These are phyloP conservation scores for Amphipoea oculea DNA, from an alignment of 2,888 invertebrate genomes.

Conservation along the genomic window DNA sequence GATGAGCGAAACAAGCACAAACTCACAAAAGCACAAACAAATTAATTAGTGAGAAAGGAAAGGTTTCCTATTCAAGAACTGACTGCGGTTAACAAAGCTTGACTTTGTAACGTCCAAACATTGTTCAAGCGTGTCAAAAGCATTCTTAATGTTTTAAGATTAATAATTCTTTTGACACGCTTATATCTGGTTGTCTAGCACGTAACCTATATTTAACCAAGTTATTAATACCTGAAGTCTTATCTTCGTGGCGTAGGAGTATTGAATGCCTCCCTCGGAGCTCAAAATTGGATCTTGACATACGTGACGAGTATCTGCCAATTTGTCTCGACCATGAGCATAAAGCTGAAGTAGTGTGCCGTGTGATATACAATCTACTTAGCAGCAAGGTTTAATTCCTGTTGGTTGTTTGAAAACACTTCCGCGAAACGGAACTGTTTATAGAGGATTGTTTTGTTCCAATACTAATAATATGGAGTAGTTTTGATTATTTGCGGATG, in stretches of 20 bases:
- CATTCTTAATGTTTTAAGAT: no score
- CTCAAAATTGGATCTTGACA: conserved; percentile 4
- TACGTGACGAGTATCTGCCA: neutral
- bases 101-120: neutral
- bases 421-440: conserved; percentile 22
- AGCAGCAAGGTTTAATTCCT: conserved; percentile 24
- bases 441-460: conserved; percentile 36
- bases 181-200: neutral
- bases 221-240: conserved; percentile 7
- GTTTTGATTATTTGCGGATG: conserved; percentile 11
- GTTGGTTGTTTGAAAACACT: conserved; percentile 42
- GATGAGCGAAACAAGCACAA: neutral
- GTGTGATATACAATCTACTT: conserved; percentile 19
- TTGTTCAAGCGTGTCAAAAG: neutral
- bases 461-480: conserved; percentile 33
- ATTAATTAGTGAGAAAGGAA: conserved; percentile 8
- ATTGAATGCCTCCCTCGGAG: neutral
- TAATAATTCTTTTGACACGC: neutral
- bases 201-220: neutral
- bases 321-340: conserved; percentile 18
- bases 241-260: neutral
- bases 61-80: neutral
- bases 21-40: neutral
- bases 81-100: neutral
- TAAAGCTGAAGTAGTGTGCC: neutral